phyloP scores from a whole-genome alignment of 2,888 invertebrate species.

The Drosophila acutilabella region DNA sequence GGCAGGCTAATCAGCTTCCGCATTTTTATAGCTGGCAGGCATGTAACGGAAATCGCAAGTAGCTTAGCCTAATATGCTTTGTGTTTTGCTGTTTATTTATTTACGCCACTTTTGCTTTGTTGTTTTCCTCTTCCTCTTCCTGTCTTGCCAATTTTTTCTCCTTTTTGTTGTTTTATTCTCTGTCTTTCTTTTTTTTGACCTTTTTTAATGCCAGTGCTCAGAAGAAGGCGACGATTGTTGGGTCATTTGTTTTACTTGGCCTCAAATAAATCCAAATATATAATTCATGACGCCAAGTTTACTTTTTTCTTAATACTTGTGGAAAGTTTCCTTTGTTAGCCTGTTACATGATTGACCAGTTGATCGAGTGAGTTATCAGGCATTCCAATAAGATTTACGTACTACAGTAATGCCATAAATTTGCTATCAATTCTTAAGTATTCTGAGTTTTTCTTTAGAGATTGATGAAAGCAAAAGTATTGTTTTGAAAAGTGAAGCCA shows the following conservation, averaged over 20 bases:
- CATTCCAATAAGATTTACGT: constrained; percentile 7
- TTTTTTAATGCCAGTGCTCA: constrained; percentile 50
- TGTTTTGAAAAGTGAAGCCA: too few relatives aligned
- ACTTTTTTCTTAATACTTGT: constrained; percentile 53
- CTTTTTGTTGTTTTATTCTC: constrained; percentile 13
- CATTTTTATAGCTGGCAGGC: constrained; percentile 72
- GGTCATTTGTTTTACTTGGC: constrained; percentile 78
- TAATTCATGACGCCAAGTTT: constrained; percentile 71
- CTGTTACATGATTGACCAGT: constrained; percentile 41
- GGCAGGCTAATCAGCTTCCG: constrained; percentile 74
- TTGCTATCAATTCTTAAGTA: constrained; percentile 6
- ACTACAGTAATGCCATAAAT: constrained; percentile 31
- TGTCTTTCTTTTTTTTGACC: constrained; percentile 12
- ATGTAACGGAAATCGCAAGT: constrained; percentile 78
- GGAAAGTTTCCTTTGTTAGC: constrained; percentile 2
- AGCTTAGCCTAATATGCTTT: constrained; percentile 80
- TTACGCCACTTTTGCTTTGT: constrained; percentile 68
- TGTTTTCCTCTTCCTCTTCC: constrained; percentile 23
- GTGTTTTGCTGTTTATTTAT: constrained; percentile 77
- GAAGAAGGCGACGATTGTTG: constrained; percentile 54
- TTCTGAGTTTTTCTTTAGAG: too few relatives aligned
- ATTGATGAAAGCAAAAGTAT: too few relatives aligned
- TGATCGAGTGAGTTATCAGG: constrained; percentile 26
- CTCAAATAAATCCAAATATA: constrained; percentile 80
- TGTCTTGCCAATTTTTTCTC: not conserved